Base-by-base conservation (phyloP, 1,140 invertebrate genomes). In the Zophobas morio region DNA sequence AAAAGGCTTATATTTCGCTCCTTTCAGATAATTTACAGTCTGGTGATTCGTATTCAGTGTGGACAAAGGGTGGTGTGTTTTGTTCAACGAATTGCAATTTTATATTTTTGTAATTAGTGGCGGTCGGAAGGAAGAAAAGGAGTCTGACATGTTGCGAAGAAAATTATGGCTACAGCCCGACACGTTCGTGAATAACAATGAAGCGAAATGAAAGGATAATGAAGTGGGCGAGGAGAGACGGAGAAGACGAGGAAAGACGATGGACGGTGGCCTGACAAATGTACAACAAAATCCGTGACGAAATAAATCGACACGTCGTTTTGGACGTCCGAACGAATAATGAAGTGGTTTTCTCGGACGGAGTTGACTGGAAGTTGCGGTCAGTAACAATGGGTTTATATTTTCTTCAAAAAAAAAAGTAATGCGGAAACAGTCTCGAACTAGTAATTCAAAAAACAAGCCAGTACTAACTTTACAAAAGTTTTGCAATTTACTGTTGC, bases 31-130 rank as follows among this genome's bases (percentile, higher is more conserved):
- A 66, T 66, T 66, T 66, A 40, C 60, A 66, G 60, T 42, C 60
- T 34, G 60, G n/a, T 66, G 60, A 66, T 66, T 66, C 20, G 60
- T 42, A 66, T 60, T 60, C 56, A 60, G 6, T 3, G 39, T 66
- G 39, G 39, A 66, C 60, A 66, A 66, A 66, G 33, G 37, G 33
- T 5, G 4, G n/a, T 0, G 33, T 60, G 40, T 37, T 42, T 66
- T 66, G 60, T 66, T 66, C 39, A 34, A 6, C 33, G 60, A 8
- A 66, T 66, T 66, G 60, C 60, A 66, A 8, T 66, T 66, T 46
- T 66, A 66, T 40, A 2, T 66, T 66, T 39, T 42, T 42, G 60
- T 36, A 66, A 66, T 66, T 66, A 66, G 60, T 34, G 33, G 6
- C n/a, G 1, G 60, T n/a, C 42, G 33, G 35, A 66, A 32, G 20